Percentiles rank a stretch among this genome's conserved stretches.
Evolutionary conservation across 2,888 invertebrate species (phyloP).

Genomic region (Hypolimnas misippus): DNA sequence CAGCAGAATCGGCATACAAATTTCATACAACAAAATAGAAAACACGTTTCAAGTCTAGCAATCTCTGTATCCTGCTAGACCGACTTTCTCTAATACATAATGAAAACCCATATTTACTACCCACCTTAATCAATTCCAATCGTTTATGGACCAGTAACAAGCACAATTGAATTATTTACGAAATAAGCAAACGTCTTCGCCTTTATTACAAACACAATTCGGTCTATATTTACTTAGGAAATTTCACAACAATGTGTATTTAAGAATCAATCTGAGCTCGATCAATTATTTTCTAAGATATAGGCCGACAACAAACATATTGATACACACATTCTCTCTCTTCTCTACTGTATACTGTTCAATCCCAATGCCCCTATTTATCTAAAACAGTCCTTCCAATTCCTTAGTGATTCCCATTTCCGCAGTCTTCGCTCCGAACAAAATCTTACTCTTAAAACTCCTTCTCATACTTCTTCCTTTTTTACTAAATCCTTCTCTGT

Average conservation of each 20-base stretch:
- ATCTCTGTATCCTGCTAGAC: not conserved
- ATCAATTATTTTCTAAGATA: constrained; percentile 26
- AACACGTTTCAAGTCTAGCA: not conserved
- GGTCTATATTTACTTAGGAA: constrained; percentile 20
- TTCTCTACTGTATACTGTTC: no score
- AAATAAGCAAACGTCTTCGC: constrained; percentile 12
- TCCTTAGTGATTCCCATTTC: no score
- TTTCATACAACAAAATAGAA: constrained; percentile 1
- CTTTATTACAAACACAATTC: constrained; percentile 13
- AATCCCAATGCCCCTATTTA: no score
- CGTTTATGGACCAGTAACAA: constrained; percentile 30
- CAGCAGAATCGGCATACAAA: no score
- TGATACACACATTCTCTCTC: no score
- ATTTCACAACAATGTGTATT: constrained; percentile 20
- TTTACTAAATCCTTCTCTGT: no score
- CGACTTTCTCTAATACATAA: constrained; percentile 27
- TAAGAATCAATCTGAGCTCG: constrained; percentile 27
- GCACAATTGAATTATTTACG: constrained; percentile 27
- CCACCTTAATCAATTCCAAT: constrained; percentile 38
- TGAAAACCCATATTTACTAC: constrained; percentile 37
- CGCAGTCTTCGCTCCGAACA: no score
- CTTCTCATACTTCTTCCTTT: no score
- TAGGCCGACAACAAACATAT: constrained; percentile 13
- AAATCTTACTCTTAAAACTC: no score
- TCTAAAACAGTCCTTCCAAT: no score